A percentile compares a stretch with the other conserved stretches of the same genome.
Evolutionary conservation across 2,888 invertebrate species (phyloP).

Genomic region (Gastracanthus pulcherrimus): DNA sequence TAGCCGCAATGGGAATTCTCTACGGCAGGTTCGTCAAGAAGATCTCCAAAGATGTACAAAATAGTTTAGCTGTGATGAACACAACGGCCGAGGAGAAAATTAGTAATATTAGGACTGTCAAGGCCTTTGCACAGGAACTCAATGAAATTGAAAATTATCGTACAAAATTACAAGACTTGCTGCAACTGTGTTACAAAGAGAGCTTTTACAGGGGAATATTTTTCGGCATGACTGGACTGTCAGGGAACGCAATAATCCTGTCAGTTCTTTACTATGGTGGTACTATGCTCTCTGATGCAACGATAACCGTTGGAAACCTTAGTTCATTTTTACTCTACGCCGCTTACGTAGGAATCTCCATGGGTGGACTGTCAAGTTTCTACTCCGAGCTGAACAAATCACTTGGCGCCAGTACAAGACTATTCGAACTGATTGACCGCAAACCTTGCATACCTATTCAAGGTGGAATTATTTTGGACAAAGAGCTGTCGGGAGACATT

Average conservation of each 20-base stretch:
- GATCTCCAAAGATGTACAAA: conserved; percentile 90
- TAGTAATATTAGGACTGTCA: conserved; percentile 94
- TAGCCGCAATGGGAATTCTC: conserved; percentile 89
- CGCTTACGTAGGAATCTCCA: conserved; percentile 93
- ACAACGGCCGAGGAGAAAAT: conserved; percentile 91
- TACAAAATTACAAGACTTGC: conserved; percentile 84
- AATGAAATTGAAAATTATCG: conserved; percentile 86
- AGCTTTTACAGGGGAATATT: conserved; percentile 92
- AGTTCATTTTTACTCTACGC: conserved; percentile 97
- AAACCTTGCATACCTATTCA: conserved; percentile 86
- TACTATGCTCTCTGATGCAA: conserved; percentile 88
- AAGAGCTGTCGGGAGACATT: conserved; percentile 83
- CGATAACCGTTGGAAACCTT: conserved; percentile 90
- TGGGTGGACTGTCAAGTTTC: conserved; percentile 93
- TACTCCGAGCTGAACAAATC: conserved; percentile 97
- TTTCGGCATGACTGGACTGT: conserved; percentile 93
- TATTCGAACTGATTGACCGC: conserved; percentile 94
- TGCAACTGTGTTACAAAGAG: conserved; percentile 91
- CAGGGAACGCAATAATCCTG: conserved; percentile 93
- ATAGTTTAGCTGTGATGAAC: conserved; percentile 81
- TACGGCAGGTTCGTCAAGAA: conserved; percentile 91
- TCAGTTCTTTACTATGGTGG: conserved; percentile 96
- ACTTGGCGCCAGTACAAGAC: conserved; percentile 91
- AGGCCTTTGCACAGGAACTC: conserved; percentile 92
- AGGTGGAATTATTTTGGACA: conserved; percentile 77